Base-by-base conservation (phyloP, 2,888 invertebrate genomes). In the Tigriopus californicus region DNA sequence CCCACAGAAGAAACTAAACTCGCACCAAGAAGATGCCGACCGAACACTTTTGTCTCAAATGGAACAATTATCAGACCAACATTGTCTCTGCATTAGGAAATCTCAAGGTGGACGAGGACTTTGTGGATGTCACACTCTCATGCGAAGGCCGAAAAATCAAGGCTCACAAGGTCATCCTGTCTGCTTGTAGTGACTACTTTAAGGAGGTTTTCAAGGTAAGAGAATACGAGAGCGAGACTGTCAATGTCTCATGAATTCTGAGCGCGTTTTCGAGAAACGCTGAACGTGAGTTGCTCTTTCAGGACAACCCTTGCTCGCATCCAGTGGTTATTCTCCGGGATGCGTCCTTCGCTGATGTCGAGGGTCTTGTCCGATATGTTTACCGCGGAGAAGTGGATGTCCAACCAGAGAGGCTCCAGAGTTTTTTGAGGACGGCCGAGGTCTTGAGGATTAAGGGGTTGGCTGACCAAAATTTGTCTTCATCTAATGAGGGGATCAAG, bases 101-200 rank as follows among this genome's bases (percentile, higher is more conserved):
- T 65, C 72, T 82, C 63, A 78, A 81, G 68, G 77, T 75, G 65
- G 80, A 80, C 12, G 80, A 81, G 71, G 79, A 81, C 71, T 74
- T 82, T 66, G 80, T 81, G 61, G 82, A 82, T 72, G 81, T 82
- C 66, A 82, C 82, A 62, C 74, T 82, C 67, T 80, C 80, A 66
- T 81, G 81, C 70, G 82, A 82, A 72, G 82, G 81, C 65, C 76
- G 76, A 70, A 79, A 78, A 69, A 77, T 82, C 70, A 80, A 80
- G 74, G 82, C 82, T 65, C 82, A 82, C 69, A 82, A 81, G 76
- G 79, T 82, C 68, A 80, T 82, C 69, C 73, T 82, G 69, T 81
- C 81, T 66, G 81, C 81, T 64, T 82, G 81, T 73, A 82, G 81
- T 69, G 80, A 81, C 66, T 82, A 82, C 74, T 82, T 82, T 73